Percentiles rank a stretch among this genome's conserved stretches.
Conservation (phyloP, 2,797 vertebrate species). For the Alexandromys oeconomus region DNA sequence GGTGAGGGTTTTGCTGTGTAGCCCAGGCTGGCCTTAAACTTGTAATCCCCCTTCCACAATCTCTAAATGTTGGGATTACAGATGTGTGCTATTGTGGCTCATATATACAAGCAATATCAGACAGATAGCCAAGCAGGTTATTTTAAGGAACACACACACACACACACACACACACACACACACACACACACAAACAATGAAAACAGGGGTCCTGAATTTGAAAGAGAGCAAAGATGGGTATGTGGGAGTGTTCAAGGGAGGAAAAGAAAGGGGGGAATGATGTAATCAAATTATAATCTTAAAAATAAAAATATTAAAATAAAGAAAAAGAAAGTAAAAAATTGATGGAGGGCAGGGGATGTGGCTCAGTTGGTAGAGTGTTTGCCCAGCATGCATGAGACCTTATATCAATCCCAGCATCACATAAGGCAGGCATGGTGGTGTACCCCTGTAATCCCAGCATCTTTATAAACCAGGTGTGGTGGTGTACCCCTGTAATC, state of each 20-base stretch:
- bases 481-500: neutral
- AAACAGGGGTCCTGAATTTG: neutral
- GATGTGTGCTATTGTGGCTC: neutral
- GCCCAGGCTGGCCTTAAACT: neutral
- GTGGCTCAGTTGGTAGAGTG: neutral
- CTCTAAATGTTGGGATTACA: neutral
- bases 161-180: no score
- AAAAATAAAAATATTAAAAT: neutral
- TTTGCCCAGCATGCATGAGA: no score
- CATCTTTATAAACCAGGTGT: neutral
- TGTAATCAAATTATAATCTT: neutral
- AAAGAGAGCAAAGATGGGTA: neutral
- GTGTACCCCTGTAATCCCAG: neutral
- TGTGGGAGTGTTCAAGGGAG: no score
- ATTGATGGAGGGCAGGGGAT: no score
- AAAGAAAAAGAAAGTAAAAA: neutral
- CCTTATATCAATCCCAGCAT: no score
- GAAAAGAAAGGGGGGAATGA: neutral
- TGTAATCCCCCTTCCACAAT: neutral
- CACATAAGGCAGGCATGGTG: neutral
- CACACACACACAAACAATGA: no score
- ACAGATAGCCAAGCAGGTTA: no score
- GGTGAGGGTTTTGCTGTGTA: neutral
- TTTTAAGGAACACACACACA: neutral
- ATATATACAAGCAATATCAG: neutral